Conservation (phyloP, 1,140 invertebrate genomes). For the Penaeus vannamei region DNA sequence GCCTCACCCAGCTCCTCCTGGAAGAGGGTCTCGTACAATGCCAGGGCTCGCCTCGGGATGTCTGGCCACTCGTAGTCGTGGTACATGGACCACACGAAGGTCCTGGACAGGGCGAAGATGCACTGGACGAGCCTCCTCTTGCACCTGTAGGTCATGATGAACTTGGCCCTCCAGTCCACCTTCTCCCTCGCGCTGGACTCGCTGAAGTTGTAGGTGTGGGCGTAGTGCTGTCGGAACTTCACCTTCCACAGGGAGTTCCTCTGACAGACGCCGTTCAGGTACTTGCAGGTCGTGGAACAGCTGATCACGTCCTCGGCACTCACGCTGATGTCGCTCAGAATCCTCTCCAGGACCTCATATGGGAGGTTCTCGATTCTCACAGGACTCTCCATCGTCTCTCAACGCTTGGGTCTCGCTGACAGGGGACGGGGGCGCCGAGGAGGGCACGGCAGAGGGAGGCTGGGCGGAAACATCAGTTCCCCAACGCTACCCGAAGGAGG, state of each 20-base stretch:
- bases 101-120: constrained; percentile 59
- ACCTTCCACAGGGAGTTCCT: constrained; percentile 53
- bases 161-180: constrained; percentile 51
- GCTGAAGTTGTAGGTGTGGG: constrained; percentile 29
- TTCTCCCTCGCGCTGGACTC: constrained; percentile 26
- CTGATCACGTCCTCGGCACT: constrained; percentile 51
- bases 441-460: not conserved
- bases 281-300: constrained; percentile 46
- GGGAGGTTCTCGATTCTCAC: constrained; percentile 53
- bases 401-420: not conserved
- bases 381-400: constrained; percentile 31
- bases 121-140: constrained; percentile 50
- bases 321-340: constrained; percentile 44
- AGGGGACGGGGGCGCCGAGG: not conserved
- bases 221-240: constrained; percentile 51
- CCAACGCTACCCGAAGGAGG: no score
- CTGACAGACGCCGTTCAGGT: constrained; percentile 50
- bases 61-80: constrained; percentile 66
- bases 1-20: constrained; percentile 40
- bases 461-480: not conserved
- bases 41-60: constrained; percentile 58
- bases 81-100: constrained; percentile 67
- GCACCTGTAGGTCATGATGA: constrained; percentile 24
- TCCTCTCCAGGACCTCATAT: constrained; percentile 53
- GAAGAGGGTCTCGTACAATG: constrained; percentile 54